Base-by-base conservation (phyloP, 2,113 vertebrate species). In the Ancistrus triradiatus region DNA sequence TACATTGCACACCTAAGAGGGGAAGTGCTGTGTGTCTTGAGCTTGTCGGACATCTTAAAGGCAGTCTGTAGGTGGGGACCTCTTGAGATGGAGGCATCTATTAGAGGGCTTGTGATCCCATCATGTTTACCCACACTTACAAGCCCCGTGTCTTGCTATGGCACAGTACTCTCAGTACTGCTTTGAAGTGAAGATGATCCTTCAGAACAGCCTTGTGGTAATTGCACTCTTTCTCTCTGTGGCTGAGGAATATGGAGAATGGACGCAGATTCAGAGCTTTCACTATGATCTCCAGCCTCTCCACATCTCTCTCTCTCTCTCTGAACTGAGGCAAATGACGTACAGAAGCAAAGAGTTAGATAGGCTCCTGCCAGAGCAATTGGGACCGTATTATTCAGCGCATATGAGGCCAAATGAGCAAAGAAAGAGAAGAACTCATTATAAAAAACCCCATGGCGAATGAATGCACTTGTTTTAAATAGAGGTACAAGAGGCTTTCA, bases 151-250 rank as follows among this genome's bases (percentile, higher is more conserved):
- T 59, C 69, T 77, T 77, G 60, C 55, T 40, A 72, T 63, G 72
- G 73, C 47, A 51, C 72, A 62, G 18, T 69, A 31, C 67, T 63
- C 63, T 64, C 70, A 56, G 49, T 25, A 31, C 53, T 72, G 72
- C 86, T 88, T 87, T 88, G 84, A 88, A 84, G 85, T 86, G 69
- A 82, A 81, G 81, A 83, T 86, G 83, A 85, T 84, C 79, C 83
- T 80, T 82, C 76, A 85, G 84, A 83, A 78, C 79, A 81, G 72
- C 79, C 84, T 82, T 76, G 78, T 77, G 77, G 78, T 85, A 88
- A 88, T 86, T 86, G 84, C 74, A 78, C 77, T 78, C 72, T 18
- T 46, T 6, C 40, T 63, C 38, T 51, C 19, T 42, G 10, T 60
- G 52, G n/a, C 10, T 49, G 61, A 66, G 69, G 72, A 57, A 64